Percentiles rank a stretch among this genome's conserved stretches.
These are phyloP conservation scores for Percopsis omiscomaycus DNA, from an alignment of 2,797 vertebrate species.

Conservation along the genomic window DNA sequence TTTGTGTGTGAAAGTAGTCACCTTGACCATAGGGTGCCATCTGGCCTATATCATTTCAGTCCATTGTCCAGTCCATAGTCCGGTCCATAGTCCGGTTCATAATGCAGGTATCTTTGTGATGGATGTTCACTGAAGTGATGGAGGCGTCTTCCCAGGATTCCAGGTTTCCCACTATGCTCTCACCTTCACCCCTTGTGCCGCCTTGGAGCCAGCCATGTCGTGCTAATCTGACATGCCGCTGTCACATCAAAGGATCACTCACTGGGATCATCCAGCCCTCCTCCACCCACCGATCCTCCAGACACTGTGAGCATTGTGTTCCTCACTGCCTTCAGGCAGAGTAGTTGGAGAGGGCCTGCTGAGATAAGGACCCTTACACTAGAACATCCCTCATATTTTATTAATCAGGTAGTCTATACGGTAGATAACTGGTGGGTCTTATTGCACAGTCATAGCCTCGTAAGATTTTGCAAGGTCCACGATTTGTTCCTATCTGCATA, in stretches of 20 bases:
- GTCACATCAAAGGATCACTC: conserved; percentile 57
- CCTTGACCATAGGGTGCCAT: neutral
- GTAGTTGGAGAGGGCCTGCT: conserved; percentile 16
- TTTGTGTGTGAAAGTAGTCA: neutral
- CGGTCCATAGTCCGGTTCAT: neutral
- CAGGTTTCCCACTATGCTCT: conserved; percentile 14
- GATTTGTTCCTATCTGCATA: too few species aligned
- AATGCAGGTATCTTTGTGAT: neutral
- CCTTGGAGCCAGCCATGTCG: conserved; percentile 40
- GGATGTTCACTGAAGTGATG: neutral
- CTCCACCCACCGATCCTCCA: conserved; percentile 23
- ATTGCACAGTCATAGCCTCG: conserved; percentile 49
- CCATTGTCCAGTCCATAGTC: neutral
- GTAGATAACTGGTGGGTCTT: conserved; percentile 52
- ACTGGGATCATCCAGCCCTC: conserved; percentile 27
- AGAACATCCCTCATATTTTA: conserved; percentile 64
- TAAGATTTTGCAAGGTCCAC: too few species aligned
- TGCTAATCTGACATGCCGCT: conserved; percentile 49
- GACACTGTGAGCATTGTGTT: conserved; percentile 10
- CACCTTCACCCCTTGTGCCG: conserved; percentile 23
- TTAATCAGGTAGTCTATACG: conserved; percentile 57
- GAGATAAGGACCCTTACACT: conserved; percentile 49
- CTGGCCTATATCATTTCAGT: neutral
- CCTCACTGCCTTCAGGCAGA: conserved; percentile 20
- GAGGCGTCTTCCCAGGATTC: neutral